Conservation (phyloP, 2,888 invertebrate genomes). For the Mythimna loreyi region DNA sequence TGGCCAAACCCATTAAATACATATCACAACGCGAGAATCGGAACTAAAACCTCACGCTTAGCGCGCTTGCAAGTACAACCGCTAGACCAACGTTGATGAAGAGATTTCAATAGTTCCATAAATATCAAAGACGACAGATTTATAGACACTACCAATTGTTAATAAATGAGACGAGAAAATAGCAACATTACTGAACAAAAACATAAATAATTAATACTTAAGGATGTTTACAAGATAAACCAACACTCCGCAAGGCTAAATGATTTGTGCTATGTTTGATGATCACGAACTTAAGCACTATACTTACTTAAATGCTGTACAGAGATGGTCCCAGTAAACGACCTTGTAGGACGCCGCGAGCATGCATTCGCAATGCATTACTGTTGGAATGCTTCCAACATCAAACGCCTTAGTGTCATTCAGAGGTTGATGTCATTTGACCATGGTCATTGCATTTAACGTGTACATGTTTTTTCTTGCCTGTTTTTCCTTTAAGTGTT, state of each 20-base stretch:
- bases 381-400: conserved; percentile 76
- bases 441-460: neutral
- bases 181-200: conserved; percentile 3
- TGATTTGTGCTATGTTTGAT: conserved; percentile 27
- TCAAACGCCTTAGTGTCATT: conserved; percentile 64
- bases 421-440: conserved; percentile 45
- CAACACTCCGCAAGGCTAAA: conserved; percentile 28
- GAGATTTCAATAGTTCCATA: neutral
- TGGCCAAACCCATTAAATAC: no score
- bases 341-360: conserved; percentile 80
- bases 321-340: conserved; percentile 68
- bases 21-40: neutral
- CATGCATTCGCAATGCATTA: conserved; percentile 67
- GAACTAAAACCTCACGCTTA: neutral
- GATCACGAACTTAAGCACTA: conserved; percentile 17
- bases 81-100: neutral
- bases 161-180: neutral
- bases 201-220: neutral
- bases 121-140: neutral
- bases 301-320: conserved; percentile 47
- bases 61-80: neutral
- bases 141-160: no score
- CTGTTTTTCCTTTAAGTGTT: conserved; percentile 35
- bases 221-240: conserved; percentile 14
- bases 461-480: conserved; percentile 22